A percentile compares a stretch with the other conserved stretches of the same genome.
Conservation (phyloP, 2,888 invertebrate species). For the Limnephilus marmoratus region DNA sequence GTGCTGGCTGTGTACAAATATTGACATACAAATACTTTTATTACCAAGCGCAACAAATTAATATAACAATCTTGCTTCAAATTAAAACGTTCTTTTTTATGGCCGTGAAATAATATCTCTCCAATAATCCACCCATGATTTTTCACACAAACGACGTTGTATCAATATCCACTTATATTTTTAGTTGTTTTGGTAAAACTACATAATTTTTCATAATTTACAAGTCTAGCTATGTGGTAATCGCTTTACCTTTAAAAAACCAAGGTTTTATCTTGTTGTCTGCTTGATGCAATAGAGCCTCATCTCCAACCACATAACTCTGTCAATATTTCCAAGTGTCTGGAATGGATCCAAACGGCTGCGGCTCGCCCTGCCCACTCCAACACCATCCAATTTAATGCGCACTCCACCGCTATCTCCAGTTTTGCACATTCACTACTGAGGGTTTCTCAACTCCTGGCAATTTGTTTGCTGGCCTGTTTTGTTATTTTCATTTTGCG, state of each 20-base stretch:
- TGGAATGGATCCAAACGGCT: conserved; percentile 17
- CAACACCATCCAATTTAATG: conserved; percentile 26
- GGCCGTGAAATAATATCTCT: too few species aligned
- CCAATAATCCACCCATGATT: neutral
- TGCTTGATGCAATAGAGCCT: neutral
- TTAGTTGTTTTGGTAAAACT: neutral
- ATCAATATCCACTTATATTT: neutral
- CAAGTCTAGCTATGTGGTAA: too few species aligned
- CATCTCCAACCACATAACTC: neutral
- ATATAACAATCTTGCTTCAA: too few species aligned
- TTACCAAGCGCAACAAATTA: too few species aligned
- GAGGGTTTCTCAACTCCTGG: neutral
- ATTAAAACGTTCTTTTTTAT: too few species aligned
- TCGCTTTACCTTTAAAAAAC: neutral
- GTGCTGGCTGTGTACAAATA: too few species aligned
- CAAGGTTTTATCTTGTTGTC: neutral
- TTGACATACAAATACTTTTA: too few species aligned
- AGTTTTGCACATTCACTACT: neutral
- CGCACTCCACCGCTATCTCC: conserved; percentile 4
- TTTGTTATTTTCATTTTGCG: neutral
- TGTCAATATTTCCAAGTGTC: neutral
- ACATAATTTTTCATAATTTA: too few species aligned
- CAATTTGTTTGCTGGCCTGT: neutral
- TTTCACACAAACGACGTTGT: neutral
- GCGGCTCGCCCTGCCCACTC: conserved; percentile 12